phyloP scores from a whole-genome alignment of 2,113 vertebrate genomes.

The Girardinichthys multiradiatus region DNA sequence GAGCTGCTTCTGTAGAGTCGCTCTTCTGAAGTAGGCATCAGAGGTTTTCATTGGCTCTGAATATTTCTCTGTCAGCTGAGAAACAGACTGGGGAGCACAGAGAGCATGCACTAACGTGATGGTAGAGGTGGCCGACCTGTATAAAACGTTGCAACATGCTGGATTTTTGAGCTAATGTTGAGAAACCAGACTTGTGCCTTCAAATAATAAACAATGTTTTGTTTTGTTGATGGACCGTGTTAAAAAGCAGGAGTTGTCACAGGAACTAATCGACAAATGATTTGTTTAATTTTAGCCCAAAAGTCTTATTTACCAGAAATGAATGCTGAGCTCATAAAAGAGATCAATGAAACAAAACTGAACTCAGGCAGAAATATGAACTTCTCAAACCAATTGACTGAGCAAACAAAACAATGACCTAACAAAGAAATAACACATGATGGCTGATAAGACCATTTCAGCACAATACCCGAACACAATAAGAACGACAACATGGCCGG shows the following conservation, averaged over 20 bases:
- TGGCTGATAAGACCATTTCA: too few species aligned
- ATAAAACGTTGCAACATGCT: constrained; percentile 1
- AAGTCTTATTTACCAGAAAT: too few species aligned
- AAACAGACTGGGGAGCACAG: not conserved
- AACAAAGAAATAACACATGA: too few species aligned
- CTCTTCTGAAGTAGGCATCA: not conserved
- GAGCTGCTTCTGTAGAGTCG: not conserved
- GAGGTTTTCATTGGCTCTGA: not conserved
- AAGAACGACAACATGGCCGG: too few species aligned
- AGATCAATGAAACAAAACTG: too few species aligned
- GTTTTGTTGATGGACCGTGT: not conserved
- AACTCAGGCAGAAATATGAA: too few species aligned
- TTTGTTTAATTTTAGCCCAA: too few species aligned
- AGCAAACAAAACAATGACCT: too few species aligned
- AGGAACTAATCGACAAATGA: not conserved
- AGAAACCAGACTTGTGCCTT: not conserved
- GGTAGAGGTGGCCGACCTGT: not conserved
- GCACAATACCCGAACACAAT: too few species aligned
- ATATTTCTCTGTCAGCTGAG: not conserved
- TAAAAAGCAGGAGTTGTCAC: not conserved
- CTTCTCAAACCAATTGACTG: too few species aligned
- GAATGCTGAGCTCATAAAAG: too few species aligned
- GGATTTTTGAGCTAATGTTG: not conserved
- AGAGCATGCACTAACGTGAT: not conserved
- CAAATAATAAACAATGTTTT: too few species aligned